Base-by-base conservation (phyloP, 1,140 invertebrate genomes). In the Euwallacea similis region DNA sequence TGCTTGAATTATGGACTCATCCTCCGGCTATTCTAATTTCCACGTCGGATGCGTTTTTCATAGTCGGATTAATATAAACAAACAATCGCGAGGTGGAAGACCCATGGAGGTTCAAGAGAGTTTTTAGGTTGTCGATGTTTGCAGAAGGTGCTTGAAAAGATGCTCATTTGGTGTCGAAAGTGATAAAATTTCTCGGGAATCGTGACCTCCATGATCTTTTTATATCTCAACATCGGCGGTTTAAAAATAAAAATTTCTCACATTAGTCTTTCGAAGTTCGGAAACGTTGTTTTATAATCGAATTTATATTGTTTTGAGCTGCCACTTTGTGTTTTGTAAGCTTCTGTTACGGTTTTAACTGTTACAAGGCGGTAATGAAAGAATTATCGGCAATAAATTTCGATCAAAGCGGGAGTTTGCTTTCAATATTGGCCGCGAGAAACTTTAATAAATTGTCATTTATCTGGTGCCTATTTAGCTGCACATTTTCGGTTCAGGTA, bases 11-110 rank as follows among this genome's bases (percentile, higher is more conserved):
- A 66, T 66, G 64, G 42, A 41, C 53, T 58, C 47, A 55, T 66
- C 64, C 58, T 66, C 10, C 43, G 42, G 54, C 64, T 66, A 66
- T 66, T 66, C 64, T 66, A 56, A 66, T 56, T 58, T 66, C 44
- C 54, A 16, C 64, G n/a, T 15, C 13, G n/a, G 33, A 42, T 8
- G 44, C 64, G 64, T 62, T 61, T 62, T 61, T 69, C 59, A 69
- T 61, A 61, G 44, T 69, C 66, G 33, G 42, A 21, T 61, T 42
- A 69, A 69, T 61, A 42, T 53, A 69, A 61, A 69, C 59, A 69
- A 62, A 33, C 21, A 33, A 33, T 33, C 21, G 21, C 21, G 21
- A 33, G 21, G 21, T 33, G 21, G 21, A 33, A 33, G 21, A 33
- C 21, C 21, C 21, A 33, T 33, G 21, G 21, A 33, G 21, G 21